A percentile compares a stretch with the other conserved stretches of the same genome.
Evolutionary conservation across 30 jellyfish, hydroid and myxozoan species (phyloP).

Genomic region (Phacellophora camtschatica): DNA sequence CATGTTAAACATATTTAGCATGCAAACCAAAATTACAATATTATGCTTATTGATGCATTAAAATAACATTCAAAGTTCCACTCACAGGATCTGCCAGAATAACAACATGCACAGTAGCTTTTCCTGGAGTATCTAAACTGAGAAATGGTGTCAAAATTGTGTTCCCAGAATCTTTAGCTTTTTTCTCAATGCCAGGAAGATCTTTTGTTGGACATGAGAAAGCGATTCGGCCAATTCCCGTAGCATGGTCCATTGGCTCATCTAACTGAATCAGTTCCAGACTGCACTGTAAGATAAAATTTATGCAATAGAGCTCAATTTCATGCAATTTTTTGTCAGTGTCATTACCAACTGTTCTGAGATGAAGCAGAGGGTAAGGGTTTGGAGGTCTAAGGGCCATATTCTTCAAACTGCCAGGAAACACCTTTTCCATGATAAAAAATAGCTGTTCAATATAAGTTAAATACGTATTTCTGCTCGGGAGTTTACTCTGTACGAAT

Average conservation of each 20-base stretch:
- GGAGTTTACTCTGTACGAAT: no score
- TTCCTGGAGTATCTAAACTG: slow-evolving; percentile 97
- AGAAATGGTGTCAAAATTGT: slow-evolving; percentile 86
- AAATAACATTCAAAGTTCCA: neutral
- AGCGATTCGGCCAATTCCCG: slow-evolving; percentile 95
- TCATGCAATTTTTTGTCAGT: no score
- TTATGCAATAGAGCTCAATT: no score
- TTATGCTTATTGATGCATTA: neutral
- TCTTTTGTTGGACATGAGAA: slow-evolving; percentile 88
- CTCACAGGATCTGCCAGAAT: slow-evolving; percentile 98
- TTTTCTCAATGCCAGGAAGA: slow-evolving; percentile 69
- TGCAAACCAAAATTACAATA: no score
- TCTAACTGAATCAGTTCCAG: slow-evolving; percentile 59
- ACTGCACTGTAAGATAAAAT: slow-evolving; percentile 51
- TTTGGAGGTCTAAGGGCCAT: no score
- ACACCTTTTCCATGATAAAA: no score
- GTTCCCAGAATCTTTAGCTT: slow-evolving; percentile 63
- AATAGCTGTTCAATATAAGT: no score
- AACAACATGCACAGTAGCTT: slow-evolving; percentile 96
- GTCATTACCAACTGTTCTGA: no score
- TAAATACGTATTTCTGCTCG: no score
- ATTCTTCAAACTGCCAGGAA: no score
- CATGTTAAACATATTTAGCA: no score
- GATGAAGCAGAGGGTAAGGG: no score
- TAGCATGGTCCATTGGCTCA: slow-evolving; percentile 71